Percentiles rank a stretch among this genome's conserved stretches.
phyloP scores from a whole-genome alignment of 2,113 vertebrate species.

The Girardinichthys multiradiatus region DNA sequence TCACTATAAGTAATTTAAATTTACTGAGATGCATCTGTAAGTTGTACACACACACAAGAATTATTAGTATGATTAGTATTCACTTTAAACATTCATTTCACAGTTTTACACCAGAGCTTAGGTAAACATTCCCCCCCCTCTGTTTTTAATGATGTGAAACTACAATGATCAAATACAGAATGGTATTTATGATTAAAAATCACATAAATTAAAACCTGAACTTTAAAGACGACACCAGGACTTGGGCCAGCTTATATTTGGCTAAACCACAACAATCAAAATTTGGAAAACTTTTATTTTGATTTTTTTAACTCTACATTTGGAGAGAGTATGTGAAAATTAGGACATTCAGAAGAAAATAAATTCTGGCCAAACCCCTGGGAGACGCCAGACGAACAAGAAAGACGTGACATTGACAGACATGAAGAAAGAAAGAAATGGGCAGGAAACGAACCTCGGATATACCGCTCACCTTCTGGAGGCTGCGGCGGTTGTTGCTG shows the following conservation, averaged over 20 bases:
- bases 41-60: too few relatives aligned
- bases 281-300: not conserved
- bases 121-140: not conserved
- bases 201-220: slow-evolving; percentile 57
- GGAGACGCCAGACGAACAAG: slow-evolving; percentile 42
- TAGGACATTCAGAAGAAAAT: not conserved
- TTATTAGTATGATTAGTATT: too few relatives aligned
- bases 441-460: slow-evolving; percentile 83
- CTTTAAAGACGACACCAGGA: slow-evolving; percentile 46
- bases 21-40: too few relatives aligned
- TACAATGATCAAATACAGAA: slow-evolving; percentile 63
- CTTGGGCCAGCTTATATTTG: slow-evolving; percentile 51
- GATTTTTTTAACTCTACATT: not conserved
- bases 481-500: slow-evolving; percentile 86
- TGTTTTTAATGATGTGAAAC: slow-evolving; percentile 23
- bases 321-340: not conserved
- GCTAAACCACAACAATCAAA: not conserved
- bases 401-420: slow-evolving; percentile 64
- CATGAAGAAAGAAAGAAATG: slow-evolving; percentile 80
- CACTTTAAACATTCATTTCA: too few relatives aligned
- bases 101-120: slow-evolving; percentile 5
- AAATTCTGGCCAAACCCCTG: slow-evolving; percentile 51
- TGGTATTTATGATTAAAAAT: slow-evolving; percentile 57
- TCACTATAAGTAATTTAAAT: too few relatives aligned
- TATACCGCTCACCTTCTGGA: slow-evolving; percentile 92